Percentiles rank a stretch among this genome's conserved stretches.
Evolutionary conservation across 2,113 vertebrate genomes (phyloP).

Genomic region (Ahaetulla prasina): DNA sequence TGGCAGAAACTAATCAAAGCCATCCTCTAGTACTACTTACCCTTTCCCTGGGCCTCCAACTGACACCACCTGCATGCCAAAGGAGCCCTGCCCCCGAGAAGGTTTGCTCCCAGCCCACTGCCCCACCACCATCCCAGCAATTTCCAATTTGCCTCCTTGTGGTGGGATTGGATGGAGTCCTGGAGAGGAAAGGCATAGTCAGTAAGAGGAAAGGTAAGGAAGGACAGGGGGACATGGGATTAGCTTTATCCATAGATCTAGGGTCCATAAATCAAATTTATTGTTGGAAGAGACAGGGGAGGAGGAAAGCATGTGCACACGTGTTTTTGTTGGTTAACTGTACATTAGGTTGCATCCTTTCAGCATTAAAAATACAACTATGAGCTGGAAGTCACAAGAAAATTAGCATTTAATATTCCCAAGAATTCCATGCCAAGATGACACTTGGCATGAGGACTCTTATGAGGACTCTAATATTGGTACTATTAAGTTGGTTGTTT

Average conservation of each 20-base stretch:
- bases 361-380: background rate
- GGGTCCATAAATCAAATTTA: background rate
- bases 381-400: background rate
- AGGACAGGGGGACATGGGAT: background rate
- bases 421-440: background rate
- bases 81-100: conserved; percentile 79
- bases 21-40: conserved; percentile 62
- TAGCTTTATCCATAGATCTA: background rate
- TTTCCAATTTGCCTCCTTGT: conserved; percentile 90
- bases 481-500: too few relatives aligned
- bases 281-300: background rate
- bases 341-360: background rate
- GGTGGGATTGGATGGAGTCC: conserved; percentile 87
- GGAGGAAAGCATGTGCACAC: background rate
- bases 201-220: background rate
- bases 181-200: conserved; percentile 40
- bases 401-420: background rate
- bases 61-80: conserved; percentile 90
- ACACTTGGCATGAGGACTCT: too few relatives aligned
- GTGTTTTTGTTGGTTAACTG: background rate
- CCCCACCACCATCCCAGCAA: conserved; percentile 90
- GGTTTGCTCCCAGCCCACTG: conserved; percentile 91
- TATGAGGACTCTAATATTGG: background rate
- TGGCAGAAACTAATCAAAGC: background rate
- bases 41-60: conserved; percentile 83